These are phyloP conservation scores for Lucifuga dentata DNA, from an alignment of 2,113 vertebrate species.

Conservation along the genomic window DNA sequence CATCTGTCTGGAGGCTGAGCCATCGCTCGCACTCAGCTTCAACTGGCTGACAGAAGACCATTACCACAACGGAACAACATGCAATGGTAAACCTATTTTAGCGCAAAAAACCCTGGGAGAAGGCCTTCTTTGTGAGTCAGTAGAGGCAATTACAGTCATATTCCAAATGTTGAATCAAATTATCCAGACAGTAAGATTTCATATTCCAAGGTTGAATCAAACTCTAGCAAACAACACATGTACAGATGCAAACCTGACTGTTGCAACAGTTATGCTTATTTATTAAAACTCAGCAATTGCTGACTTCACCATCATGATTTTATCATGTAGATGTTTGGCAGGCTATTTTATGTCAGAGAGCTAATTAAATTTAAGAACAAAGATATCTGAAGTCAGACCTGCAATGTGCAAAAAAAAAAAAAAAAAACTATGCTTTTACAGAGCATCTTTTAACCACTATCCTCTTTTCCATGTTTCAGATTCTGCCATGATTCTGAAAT, in stretches of 20 bases:
- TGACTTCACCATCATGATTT: background rate
- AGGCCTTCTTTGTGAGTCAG: conserved; percentile 14
- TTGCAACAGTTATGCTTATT: conserved; percentile 1
- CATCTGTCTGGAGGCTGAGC: conserved; percentile 63
- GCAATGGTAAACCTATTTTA: background rate
- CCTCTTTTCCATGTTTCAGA: conserved; percentile 63
- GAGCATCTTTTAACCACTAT: no score
- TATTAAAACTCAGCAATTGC: background rate
- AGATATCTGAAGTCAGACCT: background rate
- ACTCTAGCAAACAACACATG: background rate
- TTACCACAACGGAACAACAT: conserved; percentile 34
- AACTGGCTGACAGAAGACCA: conserved; percentile 26
- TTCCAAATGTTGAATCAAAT: conserved; percentile 20
- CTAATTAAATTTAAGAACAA: background rate
- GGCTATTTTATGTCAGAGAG: conserved; percentile 1
- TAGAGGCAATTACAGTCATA: conserved; percentile 22
- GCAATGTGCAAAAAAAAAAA: no score
- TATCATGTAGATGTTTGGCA: background rate
- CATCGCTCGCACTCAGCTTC: conserved; percentile 3
- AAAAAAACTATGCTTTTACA: no score
- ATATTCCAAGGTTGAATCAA: conserved; percentile 4
- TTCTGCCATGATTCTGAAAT: conserved; percentile 68
- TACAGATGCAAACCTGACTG: conserved; percentile 3
- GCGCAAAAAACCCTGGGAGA: background rate
- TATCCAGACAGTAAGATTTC: no score